Evolutionary conservation across 2,888 invertebrate genomes (phyloP).

Genomic region (Nomada flava): DNA sequence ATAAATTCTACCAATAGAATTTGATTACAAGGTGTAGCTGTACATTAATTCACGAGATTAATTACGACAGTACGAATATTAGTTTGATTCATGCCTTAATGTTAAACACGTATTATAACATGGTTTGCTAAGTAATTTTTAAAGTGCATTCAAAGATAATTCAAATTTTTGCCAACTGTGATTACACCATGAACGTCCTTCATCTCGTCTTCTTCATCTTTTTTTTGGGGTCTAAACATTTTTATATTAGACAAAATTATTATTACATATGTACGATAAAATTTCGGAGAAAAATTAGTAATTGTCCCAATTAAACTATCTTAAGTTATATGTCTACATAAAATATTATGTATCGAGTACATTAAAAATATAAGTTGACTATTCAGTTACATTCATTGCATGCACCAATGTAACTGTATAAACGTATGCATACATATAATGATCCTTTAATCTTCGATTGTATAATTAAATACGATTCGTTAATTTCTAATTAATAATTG

Average conservation of each 20-base stretch:
- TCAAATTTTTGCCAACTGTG: background rate
- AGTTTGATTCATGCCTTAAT: slow-evolving; percentile 27
- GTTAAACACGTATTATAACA: slow-evolving; percentile 15
- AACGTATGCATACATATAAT: slow-evolving; percentile 34
- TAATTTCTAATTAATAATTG: slow-evolving; percentile 26
- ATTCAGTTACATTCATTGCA: slow-evolving; percentile 42
- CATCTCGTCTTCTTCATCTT: background rate
- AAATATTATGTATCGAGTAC: slow-evolving; percentile 26
- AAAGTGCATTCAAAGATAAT: background rate
- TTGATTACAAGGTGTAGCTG: slow-evolving; percentile 41
- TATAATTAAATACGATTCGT: slow-evolving; percentile 23
- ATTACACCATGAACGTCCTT: background rate
- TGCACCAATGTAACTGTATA: slow-evolving; percentile 48
- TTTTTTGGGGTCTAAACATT: background rate
- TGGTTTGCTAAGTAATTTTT: background rate
- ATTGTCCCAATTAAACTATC: background rate
- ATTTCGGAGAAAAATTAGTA: background rate
- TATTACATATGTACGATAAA: too few species aligned
- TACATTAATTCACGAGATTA: slow-evolving; percentile 45
- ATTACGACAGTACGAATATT: slow-evolving; percentile 35
- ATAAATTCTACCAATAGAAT: slow-evolving; percentile 50
- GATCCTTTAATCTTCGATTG: background rate
- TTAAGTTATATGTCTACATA: slow-evolving; percentile 23
- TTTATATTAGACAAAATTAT: background rate
- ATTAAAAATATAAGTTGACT: slow-evolving; percentile 44